Percentiles rank a stretch among this genome's conserved stretches.
These are phyloP conservation scores for Agrotis ipsilon DNA, from an alignment of 2,888 invertebrate genomes.

Conservation along the genomic window DNA sequence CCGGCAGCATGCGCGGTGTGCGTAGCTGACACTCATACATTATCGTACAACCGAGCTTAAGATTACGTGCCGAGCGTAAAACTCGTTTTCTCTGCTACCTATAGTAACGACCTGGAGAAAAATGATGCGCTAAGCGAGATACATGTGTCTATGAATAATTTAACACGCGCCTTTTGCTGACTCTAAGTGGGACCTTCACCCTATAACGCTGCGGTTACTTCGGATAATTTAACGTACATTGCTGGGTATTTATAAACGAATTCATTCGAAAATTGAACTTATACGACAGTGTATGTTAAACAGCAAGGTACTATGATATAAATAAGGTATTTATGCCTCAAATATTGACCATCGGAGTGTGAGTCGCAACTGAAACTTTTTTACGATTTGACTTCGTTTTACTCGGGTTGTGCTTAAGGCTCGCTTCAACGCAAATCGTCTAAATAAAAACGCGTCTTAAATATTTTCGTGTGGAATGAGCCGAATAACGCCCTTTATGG, in stretches of 20 bases:
- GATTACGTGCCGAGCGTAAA: constrained; percentile 61
- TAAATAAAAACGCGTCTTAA: constrained; percentile 55
- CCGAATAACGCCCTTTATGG: constrained; percentile 46
- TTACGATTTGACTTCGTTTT: constrained; percentile 52
- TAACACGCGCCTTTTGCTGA: constrained; percentile 63
- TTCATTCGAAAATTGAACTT: background rate
- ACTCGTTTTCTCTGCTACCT: constrained; percentile 51
- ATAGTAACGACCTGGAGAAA: constrained; percentile 60
- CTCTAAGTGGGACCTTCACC: constrained; percentile 47
- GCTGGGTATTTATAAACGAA: background rate
- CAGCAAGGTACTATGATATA: background rate
- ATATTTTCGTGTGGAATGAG: constrained; percentile 57
- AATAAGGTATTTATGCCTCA: constrained; percentile 24
- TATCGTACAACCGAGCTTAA: constrained; percentile 60
- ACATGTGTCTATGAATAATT: constrained; percentile 73
- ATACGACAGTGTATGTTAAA: constrained; percentile 21
- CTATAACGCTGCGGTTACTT: constrained; percentile 30
- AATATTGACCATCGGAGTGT: constrained; percentile 48
- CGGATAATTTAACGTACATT: constrained; percentile 27
- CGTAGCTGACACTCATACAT: constrained; percentile 59
- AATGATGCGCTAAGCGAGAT: constrained; percentile 72
- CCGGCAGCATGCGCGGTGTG: constrained; percentile 42
- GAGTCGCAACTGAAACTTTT: constrained; percentile 33
- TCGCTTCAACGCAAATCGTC: constrained; percentile 50
- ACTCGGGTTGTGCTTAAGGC: constrained; percentile 34